phyloP scores from a whole-genome alignment of 2,888 invertebrate genomes.

The Melanostoma scalare region DNA sequence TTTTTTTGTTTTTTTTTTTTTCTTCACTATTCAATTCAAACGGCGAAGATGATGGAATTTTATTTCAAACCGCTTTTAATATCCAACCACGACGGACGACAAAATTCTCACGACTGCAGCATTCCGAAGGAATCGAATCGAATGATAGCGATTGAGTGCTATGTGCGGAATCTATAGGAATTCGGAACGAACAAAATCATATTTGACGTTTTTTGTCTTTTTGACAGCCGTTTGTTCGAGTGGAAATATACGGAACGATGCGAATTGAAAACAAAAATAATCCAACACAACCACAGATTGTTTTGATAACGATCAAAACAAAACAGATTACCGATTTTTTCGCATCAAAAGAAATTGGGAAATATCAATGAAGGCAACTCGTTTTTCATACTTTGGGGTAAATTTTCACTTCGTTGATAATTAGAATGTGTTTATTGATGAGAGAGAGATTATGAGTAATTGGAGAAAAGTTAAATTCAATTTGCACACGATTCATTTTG shows the following conservation, averaged over 20 bases:
- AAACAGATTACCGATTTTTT: conserved; percentile 52
- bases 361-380: conserved; percentile 41
- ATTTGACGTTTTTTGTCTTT: conserved; percentile 1
- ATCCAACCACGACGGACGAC: conserved; percentile 51
- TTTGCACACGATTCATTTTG: no score
- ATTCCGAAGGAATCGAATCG: conserved; percentile 50
- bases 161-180: conserved; percentile 26
- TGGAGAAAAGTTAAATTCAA: no score
- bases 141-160: conserved; percentile 66
- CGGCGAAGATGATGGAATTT: conserved; percentile 1
- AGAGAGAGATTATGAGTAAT: no score
- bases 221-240: conserved; percentile 48
- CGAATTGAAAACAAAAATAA: conserved; percentile 58
- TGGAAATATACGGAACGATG: conserved; percentile 16
- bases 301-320: conserved; percentile 72
- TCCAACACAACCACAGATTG: conserved; percentile 39
- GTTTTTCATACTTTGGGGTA: background rate
- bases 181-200: conserved; percentile 30
- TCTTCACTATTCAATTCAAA: conserved; percentile 15
- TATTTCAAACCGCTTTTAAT: conserved; percentile 4
- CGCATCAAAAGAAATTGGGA: conserved; percentile 23
- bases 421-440: background rate
- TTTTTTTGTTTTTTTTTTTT: conserved; percentile 13
- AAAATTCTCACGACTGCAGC: conserved; percentile 68
- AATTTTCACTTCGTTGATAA: background rate